Conservation (phyloP, 2,113 vertebrate genomes). For the Labeo catla region DNA sequence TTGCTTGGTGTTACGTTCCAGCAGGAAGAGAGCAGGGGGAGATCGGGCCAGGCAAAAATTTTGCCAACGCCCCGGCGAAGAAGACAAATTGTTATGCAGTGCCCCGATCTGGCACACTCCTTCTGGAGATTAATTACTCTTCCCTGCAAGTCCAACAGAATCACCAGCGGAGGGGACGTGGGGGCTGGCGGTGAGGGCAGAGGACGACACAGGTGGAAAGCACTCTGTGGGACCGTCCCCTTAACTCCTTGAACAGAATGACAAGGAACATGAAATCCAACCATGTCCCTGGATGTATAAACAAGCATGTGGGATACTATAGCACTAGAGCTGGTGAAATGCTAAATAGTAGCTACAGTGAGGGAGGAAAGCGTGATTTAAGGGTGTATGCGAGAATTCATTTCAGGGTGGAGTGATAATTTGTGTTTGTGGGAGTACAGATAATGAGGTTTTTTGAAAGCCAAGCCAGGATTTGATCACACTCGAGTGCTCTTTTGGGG, state of each 20-base stretch:
- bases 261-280: constrained; percentile 27
- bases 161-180: neutral
- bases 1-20: constrained; percentile 50
- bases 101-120: constrained; percentile 50
- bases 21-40: constrained; percentile 22
- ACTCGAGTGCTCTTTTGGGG: constrained; percentile 13
- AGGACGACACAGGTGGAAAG: neutral
- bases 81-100: constrained; percentile 60
- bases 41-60: constrained; percentile 36
- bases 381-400: neutral
- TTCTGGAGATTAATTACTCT: constrained; percentile 60
- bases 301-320: neutral
- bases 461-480: constrained; percentile 21
- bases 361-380: constrained; percentile 22
- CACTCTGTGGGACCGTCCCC: neutral
- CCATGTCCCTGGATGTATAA: constrained; percentile 8
- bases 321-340: neutral
- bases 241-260: constrained; percentile 2
- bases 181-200: constrained; percentile 16
- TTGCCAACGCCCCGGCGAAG: constrained; percentile 43
- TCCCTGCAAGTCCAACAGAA: constrained; percentile 48
- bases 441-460: constrained; percentile 13
- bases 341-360: constrained; percentile 2
- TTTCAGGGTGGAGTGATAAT: constrained; percentile 26
- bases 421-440: constrained; percentile 15